Base-by-base conservation (phyloP, 2,113 vertebrate species). In the Cryptomyrus ogoouensis region DNA sequence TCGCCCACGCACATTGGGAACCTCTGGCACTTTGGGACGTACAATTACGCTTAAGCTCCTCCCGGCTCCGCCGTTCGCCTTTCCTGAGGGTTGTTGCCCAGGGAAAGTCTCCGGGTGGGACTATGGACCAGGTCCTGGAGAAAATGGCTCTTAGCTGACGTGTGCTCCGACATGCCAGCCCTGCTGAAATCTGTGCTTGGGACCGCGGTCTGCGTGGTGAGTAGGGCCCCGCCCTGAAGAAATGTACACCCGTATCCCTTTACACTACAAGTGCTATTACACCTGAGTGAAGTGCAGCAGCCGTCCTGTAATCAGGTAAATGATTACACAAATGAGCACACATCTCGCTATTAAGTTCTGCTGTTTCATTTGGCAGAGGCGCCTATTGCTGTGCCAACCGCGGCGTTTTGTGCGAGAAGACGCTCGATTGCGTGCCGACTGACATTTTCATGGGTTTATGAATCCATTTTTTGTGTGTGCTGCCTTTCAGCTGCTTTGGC, bases 281-380 rank as follows among this genome's bases (percentile, higher is more conserved):
- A n/a, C 50, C 47, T 53, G 46, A 47, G 44, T 1, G 46, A 50
- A 27, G 47, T 50, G 12, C 84, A 50, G 84, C 15, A 27, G 84
- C 47, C 50, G 0, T 27, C 49, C 12, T 31, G 85, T 87, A 53
- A 53, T 53, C 47, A 52, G 24, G 47, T 53, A 87, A 87, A 53
- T 87, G 85, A 53, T 87, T 87, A 87, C 27, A 87, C 83, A 47
- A 47, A 53, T 31, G 85, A 50, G 50, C 85, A 84, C 44, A 47
- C 44, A 84, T n/a, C 42, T 84, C 83, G 24, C 35, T 44, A 13
- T 84, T 47, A 84, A 80, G 74, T 42, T 42, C 13, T 42, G 35
- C 35, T 4, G 17, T 80, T 80, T 80, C 74, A 19, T 80, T 42
- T 80, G 74, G 74, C 74, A 1, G 35, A 7, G 74, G 74, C 5